Base-by-base conservation (phyloP, 2,113 vertebrate species). In the Microtus montanus region DNA sequence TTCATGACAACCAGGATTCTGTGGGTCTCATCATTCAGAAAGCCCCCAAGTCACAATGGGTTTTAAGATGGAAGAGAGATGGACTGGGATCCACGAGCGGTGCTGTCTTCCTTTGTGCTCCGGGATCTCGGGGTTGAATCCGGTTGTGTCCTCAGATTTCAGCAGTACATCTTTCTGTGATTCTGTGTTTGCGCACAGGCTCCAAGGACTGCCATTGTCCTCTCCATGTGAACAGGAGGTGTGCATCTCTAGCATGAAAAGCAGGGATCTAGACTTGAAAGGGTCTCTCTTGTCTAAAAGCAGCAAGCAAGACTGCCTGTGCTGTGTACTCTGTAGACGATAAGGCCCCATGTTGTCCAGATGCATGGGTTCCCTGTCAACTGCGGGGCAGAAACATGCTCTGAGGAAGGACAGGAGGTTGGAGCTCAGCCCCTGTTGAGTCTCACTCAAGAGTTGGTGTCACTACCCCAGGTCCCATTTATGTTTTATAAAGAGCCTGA, bases 341-440 rank as follows among this genome's bases (percentile, higher is more conserved):
- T 96, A 92, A 73, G 94, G 96, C 97, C 97, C 95, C 94, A 87
- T 71, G 92, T 87, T 92, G 96, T 95, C 97, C 95, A 95, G 98
- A 93, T 77, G 14, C 93, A 96, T 96, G 74, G 96, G 89, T 95
- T 97, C 95, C 95, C 97, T 93, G 94, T 96, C 96, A 92, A 94
- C 97, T 44, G 41, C 75, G 93, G 86, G 91, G 96, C 85, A 20
- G 89, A 96, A 95, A 97, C 95, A 92, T 92, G 54, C 92, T 94
- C 94, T 96, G 19, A 30, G 5, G 8, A 30, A 33, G 6, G 10
- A 26, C 1, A 11, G 22, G 1, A 9, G 26, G 28, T 4, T 17
- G 3, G 38, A 22, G 0, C 19, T 17, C 44, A 20, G 41, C 28
- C 20, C 0, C 0, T 5, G 3, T 20, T 26, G 38, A 0, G 17